phyloP scores from a whole-genome alignment of 2,888 invertebrate genomes.

The Thereva unica region DNA sequence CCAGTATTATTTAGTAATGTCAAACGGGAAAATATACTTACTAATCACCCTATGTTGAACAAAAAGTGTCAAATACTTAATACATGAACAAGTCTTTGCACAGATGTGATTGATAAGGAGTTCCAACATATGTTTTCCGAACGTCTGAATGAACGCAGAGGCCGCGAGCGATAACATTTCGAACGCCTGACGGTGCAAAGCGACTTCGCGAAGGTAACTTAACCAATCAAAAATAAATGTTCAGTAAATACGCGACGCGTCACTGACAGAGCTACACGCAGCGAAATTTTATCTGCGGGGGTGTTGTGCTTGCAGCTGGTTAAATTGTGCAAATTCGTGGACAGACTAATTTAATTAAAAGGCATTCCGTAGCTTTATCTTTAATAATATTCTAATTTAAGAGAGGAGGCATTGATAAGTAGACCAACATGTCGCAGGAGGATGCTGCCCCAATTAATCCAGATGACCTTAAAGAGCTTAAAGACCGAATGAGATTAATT shows the following conservation, averaged over 20 bases:
- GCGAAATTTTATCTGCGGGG: conserved; percentile 1
- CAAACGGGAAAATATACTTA: not conserved
- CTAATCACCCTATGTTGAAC: not conserved
- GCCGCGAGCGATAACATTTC: conserved; percentile 8
- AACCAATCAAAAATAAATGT: not conserved
- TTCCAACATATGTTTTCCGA: conserved; percentile 27
- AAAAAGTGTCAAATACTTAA: conserved; percentile 11
- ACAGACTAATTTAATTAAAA: conserved; percentile 24
- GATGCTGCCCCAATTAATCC: conserved; percentile 62
- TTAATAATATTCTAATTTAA: not conserved
- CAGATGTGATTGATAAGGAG: conserved; percentile 14
- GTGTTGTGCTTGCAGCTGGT: not conserved
- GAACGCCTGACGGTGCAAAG: not conserved
- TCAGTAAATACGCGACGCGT: too few species aligned
- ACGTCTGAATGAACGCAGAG: conserved; percentile 13
- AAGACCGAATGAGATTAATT: conserved; percentile 73
- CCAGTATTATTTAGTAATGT: not conserved
- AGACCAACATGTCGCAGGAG: conserved; percentile 53
- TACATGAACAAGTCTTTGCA: not conserved
- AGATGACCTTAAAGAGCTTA: conserved; percentile 67
- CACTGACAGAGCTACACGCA: not conserved
- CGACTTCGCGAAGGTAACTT: not conserved
- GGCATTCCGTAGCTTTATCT: not conserved
- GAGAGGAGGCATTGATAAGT: not conserved
- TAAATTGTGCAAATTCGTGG: not conserved